Evolutionary conservation across 2,113 vertebrate species (phyloP).

Genomic region (Axis porcinus): DNA sequence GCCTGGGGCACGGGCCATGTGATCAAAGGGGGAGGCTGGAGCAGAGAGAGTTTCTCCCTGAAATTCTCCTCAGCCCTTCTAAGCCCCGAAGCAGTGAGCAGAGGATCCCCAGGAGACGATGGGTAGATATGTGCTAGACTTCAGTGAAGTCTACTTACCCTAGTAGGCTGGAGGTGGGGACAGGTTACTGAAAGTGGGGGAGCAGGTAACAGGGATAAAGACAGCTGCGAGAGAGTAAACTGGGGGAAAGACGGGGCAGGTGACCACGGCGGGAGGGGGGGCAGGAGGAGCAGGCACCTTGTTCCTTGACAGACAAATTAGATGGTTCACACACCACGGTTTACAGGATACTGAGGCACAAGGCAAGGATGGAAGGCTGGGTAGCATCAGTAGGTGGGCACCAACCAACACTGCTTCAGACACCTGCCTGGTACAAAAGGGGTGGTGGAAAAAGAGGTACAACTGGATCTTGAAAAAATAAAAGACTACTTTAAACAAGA

Average conservation of each 20-base stretch:
- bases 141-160: background rate
- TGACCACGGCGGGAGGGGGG: fast-evolving
- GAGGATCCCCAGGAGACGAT: background rate
- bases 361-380: background rate
- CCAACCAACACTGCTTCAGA: background rate
- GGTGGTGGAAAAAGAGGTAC: background rate
- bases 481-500: background rate
- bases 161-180: background rate
- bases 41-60: background rate
- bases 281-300: too few relatives aligned
- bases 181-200: background rate
- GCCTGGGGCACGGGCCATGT: background rate
- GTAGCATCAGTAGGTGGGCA: background rate
- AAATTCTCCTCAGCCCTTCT: background rate
- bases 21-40: background rate
- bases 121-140: background rate
- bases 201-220: too few relatives aligned
- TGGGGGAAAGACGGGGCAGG: background rate
- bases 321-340: fast-evolving
- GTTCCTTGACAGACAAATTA: background rate
- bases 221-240: background rate
- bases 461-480: background rate
- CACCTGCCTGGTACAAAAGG: background rate
- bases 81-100: background rate
- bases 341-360: background rate